Evolutionary conservation across 2,888 invertebrate species (phyloP).

Genomic region (Cheilosia impressa): DNA sequence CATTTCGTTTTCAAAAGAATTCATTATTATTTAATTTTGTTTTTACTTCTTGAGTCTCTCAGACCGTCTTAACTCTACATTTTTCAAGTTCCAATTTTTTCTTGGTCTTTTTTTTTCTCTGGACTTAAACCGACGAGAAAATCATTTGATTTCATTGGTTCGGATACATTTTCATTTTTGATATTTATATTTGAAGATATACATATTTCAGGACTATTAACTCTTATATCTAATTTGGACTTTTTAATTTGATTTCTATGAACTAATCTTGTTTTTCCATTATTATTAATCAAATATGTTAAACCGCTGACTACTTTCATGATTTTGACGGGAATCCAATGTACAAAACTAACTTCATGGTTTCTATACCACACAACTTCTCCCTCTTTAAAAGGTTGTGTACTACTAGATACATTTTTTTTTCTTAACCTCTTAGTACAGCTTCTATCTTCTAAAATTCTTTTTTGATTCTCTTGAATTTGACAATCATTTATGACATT

Average conservation of each 20-base stretch:
- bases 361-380: conserved; percentile 40
- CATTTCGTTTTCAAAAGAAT: no score
- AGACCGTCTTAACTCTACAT: no score
- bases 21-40: no score
- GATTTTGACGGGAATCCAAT: conserved; percentile 18
- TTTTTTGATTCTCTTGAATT: neutral
- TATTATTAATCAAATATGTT: conserved; percentile 17
- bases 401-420: neutral
- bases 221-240: neutral
- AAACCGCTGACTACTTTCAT: conserved; percentile 15
- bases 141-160: no score
- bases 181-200: neutral
- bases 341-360: conserved; percentile 34
- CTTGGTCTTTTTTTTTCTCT: no score
- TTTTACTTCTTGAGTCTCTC: no score
- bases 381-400: conserved; percentile 22
- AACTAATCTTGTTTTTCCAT: conserved; percentile 6
- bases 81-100: no score
- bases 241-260: conserved; percentile 28
- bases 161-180: no score
- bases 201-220: conserved; percentile 3
- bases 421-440: neutral
- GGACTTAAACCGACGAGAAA: no score
- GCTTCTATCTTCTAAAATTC: neutral
- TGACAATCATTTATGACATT: neutral